These are phyloP conservation scores for Spilogale gracilis DNA, from an alignment of 2,113 vertebrate genomes.

Conservation along the genomic window DNA sequence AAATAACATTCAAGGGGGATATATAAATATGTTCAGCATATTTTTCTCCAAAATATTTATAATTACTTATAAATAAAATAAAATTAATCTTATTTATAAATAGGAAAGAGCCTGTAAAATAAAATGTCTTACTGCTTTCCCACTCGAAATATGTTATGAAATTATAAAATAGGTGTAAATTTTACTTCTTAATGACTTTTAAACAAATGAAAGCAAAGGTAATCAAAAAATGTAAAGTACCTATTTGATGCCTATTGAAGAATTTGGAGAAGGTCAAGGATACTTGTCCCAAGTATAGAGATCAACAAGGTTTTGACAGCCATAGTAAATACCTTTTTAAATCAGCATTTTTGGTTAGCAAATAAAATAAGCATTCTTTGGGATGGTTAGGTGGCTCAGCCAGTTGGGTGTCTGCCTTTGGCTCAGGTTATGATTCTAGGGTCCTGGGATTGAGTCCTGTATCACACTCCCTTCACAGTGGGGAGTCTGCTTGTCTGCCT, in stretches of 20 bases:
- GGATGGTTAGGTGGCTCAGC: too few species aligned
- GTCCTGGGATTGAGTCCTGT: too few species aligned
- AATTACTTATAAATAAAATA: slow-evolving; percentile 17
- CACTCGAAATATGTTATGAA: background rate
- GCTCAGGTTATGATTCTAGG: too few species aligned
- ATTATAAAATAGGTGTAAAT: background rate
- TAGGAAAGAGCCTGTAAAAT: background rate
- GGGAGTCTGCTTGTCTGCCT: too few species aligned
- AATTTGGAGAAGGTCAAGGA: background rate
- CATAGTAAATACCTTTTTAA: background rate
- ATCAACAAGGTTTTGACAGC: background rate
- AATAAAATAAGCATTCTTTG: background rate
- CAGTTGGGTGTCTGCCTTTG: too few species aligned
- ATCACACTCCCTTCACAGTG: too few species aligned
- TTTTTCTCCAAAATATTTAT: slow-evolving; percentile 29
- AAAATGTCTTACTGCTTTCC: background rate
- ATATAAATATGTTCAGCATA: background rate
- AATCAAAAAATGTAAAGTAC: background rate
- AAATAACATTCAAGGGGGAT: background rate
- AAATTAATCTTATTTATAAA: background rate
- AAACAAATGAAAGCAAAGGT: background rate
- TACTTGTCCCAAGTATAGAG: background rate
- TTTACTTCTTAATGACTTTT: slow-evolving; percentile 13
- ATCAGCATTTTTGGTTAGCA: background rate
- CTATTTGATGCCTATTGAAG: background rate